Conservation (phyloP, 35 echinoderm and acorn worm species). For the Patiria miniata region DNA sequence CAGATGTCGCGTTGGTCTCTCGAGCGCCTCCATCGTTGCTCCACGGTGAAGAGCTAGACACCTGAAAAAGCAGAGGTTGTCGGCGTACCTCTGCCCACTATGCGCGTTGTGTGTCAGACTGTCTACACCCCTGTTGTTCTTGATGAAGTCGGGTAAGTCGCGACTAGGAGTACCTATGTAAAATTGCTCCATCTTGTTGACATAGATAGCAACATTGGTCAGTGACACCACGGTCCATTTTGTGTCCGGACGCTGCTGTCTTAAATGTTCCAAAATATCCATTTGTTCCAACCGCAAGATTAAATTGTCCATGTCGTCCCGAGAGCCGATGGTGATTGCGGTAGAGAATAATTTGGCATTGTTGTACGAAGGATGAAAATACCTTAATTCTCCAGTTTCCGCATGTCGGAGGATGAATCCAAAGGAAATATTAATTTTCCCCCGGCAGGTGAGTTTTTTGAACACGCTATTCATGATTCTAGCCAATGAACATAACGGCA, state of each 20-base stretch:
- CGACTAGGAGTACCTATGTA: neutral
- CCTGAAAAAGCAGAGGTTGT: conserved; percentile 37
- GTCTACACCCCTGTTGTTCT: neutral
- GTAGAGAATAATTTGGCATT: neutral
- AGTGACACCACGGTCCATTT: neutral
- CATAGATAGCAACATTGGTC: neutral
- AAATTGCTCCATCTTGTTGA: neutral
- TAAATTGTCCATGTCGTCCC: neutral
- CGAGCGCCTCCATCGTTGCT: neutral
- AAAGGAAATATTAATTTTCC: neutral
- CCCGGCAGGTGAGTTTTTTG: neutral
- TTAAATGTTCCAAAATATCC: neutral
- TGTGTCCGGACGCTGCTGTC: neutral
- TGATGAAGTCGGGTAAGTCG: neutral
- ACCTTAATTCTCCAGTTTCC: neutral
- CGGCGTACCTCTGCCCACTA: neutral
- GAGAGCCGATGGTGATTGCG: neutral
- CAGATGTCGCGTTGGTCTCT: neutral
- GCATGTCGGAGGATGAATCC: neutral
- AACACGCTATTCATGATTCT: too few relatives aligned
- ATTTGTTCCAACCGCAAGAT: neutral
- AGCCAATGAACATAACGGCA: too few relatives aligned
- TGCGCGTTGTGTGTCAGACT: neutral
- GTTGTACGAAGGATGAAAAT: neutral
- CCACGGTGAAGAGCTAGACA: conserved; percentile 32